Evolutionary conservation across 2,113 vertebrate species (phyloP), one percentile per base, ranked within the genome.

Genomic region (Seriola dumerili): DNA sequence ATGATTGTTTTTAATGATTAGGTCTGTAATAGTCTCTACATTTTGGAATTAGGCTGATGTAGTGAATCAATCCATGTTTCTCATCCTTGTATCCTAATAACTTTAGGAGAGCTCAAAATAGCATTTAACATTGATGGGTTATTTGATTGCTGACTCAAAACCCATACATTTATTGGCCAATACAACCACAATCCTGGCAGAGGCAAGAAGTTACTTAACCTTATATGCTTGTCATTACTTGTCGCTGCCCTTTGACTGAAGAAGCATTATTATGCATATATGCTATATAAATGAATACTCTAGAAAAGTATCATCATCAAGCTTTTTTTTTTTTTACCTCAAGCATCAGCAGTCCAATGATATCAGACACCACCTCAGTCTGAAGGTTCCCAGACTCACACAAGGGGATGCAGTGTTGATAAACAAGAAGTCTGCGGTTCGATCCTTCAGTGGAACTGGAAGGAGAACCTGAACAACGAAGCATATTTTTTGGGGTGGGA

Each of bases 371-470:
- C 50, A 97, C 95, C 73, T 96, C 94, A 80, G 94, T 81, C 76
- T 96, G 96, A 68, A 99, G 93, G 66, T 99, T 97, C 29, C 98
- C 97, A 0, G 98, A 99, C 78, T 99, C 97, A 89, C 98, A 97
- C 4, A 99, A 91, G 0, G 94, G 95, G 80, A 98, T 65, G 21
- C 96, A 97, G 88, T 96, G 96, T 62, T 96, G 95, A 88, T 99
- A 99, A 52, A 98, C 73, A 14, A 96, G 93, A 40, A 96, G 91
- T 69, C 97, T 97, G 70, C 97, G 95, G 40, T 89, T 91, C 23
- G 96, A 93, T 2, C 97, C 97, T 1, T 94, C 95, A 16, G 65
- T 88, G 62, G 94, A 94, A 64, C 83, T 93, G 54, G 96, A 93
- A 0, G 97, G 96, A 5, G 97, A 99, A 38, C 97, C 98, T 99